These are phyloP conservation scores for Rhagonycha fulva DNA, from an alignment of 2,888 invertebrate species.

Conservation along the genomic window DNA sequence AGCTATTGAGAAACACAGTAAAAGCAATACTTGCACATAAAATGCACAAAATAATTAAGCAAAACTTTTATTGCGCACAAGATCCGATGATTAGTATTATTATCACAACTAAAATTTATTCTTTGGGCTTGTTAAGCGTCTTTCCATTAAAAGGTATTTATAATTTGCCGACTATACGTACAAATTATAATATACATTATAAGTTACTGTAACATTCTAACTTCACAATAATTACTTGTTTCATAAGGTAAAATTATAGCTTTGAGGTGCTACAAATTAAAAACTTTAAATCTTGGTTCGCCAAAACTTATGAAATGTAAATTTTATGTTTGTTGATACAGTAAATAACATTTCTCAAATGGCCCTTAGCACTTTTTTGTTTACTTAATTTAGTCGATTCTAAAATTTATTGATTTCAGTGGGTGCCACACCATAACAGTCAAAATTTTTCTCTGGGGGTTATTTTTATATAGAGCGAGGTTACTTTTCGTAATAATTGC, in stretches of 20 bases:
- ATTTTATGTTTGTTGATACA: background rate
- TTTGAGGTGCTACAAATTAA: conserved; percentile 12
- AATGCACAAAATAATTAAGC: background rate
- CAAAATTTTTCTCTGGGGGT: background rate
- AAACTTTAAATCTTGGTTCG: conserved; percentile 4
- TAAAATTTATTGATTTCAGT: background rate
- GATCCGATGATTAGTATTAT: conserved; percentile 6
- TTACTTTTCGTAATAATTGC: background rate
- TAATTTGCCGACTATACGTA: background rate
- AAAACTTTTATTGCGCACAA: background rate
- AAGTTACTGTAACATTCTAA: conserved; percentile 12
- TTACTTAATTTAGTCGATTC: background rate
- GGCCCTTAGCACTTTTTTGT: background rate
- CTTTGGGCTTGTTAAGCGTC: conserved; percentile 6
- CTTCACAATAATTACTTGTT: conserved; percentile 15
- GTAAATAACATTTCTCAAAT: background rate
- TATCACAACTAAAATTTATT: conserved; percentile 2
- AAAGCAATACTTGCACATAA: background rate
- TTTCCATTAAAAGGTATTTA: conserved; percentile 9
- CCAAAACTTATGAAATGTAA: background rate
- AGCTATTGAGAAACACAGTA: background rate
- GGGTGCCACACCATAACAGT: background rate
- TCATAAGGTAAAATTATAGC: conserved; percentile 14
- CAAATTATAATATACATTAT: conserved; percentile 10
- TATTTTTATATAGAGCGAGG: conserved; percentile 1